These are phyloP conservation scores for Clarias macrocephalus DNA, from an alignment of 2,113 vertebrate genomes.

Conservation along the genomic window DNA sequence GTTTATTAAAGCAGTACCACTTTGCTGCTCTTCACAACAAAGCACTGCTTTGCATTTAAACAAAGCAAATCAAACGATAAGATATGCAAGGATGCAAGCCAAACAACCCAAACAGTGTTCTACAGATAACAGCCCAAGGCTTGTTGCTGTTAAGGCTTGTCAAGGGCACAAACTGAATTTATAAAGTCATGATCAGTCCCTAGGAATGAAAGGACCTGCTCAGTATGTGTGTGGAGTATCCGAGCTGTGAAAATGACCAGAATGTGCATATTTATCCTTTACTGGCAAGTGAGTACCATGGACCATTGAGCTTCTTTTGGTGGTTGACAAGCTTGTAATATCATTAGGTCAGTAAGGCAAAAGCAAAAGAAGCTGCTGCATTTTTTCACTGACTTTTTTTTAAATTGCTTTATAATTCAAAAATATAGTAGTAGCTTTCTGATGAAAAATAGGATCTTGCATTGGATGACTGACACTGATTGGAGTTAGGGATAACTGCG, in stretches of 20 bases:
- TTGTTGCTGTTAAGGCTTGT: neutral
- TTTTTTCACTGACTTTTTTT: neutral
- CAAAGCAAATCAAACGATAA: neutral
- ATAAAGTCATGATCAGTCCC: neutral
- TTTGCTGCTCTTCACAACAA: neutral
- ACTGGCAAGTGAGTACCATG: neutral
- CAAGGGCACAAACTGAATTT: neutral
- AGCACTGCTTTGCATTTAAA: neutral
- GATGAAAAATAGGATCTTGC: neutral
- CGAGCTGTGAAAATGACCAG: neutral
- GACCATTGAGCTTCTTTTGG: conserved; percentile 8
- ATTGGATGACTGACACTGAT: neutral
- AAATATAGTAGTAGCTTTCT: neutral
- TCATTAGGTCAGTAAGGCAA: neutral
- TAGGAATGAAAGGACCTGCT: neutral
- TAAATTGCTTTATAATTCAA: neutral
- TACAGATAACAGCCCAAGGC: neutral
- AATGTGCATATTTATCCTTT: conserved; percentile 1
- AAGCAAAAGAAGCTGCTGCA: neutral
- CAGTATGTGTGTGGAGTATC: neutral
- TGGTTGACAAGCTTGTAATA: neutral
- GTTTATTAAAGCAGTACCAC: neutral
- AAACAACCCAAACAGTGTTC: neutral
- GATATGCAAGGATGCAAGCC: neutral
- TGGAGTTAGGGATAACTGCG: neutral